Base-by-base conservation (phyloP, 2,797 vertebrate genomes). In the Sardinella longiceps region DNA sequence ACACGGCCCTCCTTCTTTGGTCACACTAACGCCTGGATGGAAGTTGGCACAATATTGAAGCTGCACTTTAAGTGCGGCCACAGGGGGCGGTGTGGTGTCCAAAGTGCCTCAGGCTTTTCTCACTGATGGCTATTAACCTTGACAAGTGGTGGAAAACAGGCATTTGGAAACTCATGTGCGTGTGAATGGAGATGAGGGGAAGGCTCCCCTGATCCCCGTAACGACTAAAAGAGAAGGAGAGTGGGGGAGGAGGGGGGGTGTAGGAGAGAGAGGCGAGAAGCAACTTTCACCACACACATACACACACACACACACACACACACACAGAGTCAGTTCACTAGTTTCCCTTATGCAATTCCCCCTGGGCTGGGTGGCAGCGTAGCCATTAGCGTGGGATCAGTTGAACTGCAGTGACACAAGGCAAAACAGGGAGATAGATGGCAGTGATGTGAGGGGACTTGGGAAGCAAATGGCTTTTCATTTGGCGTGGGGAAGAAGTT, bases 1-100 rank as follows among this genome's bases (percentile, higher is more conserved):
- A 77, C 70, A 20, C 33, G 43, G 20, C 37, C 37, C 15, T 18
- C 18, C 18, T 5, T 37, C 30, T 23, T 23, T 10, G 3, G 23
- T 39, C 28, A 9, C 70, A 20, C 37, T 43, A 77, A 77, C 23
- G 70, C 70, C 33, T 39, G 70, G 70, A 43, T 77, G 33, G 43
- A 43, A 77, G 33, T 77, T 77, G 70, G 70, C 70, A 77, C 70
- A 33, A 70, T 28, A 77, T 43, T 39, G 10, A 15, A 30, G 43
- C 15, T 43, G 33, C 70, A 39, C 5, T 43, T 43, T 77, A 77
- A 23, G 18, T 43, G 12, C 9, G 18, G 18, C 70, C 70, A 77
- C 70, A 80, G 82, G 63, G 74, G 85, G 81, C 74, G 63, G 56
- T 39, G 37, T 39, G 70, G 70, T 23, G 70, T 20, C 33, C 33